Base-by-base conservation (phyloP, 2,113 vertebrate genomes). In the Saccopteryx leptura region DNA sequence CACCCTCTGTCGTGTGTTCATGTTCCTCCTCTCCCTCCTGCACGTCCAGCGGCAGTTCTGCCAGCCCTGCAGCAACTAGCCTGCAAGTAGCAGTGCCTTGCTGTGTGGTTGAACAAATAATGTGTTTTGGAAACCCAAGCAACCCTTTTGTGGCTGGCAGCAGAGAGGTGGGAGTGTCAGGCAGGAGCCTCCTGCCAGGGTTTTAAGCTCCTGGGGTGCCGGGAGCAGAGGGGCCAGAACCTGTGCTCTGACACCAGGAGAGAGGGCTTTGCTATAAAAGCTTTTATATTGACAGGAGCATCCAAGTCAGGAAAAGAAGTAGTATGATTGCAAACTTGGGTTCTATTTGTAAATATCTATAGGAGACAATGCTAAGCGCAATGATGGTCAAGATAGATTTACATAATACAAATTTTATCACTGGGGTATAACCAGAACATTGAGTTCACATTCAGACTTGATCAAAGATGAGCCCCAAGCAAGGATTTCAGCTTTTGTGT, bases 31-130 rank as follows among this genome's bases (percentile, higher is more conserved):
- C 76, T 81, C 46, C 39, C 72, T 90, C 31, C 50, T 26, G 50
- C n/a, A 7, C 1, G 69, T 80, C 97, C 95, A 39, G 88, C 82
- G 31, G 6, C 58, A 84, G 46, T 60, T 86, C 91, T n/a, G 80
- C 79, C 86, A 83, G 71, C 81, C 76, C 84, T 7, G 28, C 46
- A 19, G 74, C 23, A 24, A 48, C 79, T 31, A 66, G 92, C 56
- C 80, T 33, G 69, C 68, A 56, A 69, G 54, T 39, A 94, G 93
- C 90, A 81, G 85, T 76, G 90, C 72, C 85, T 95, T 54, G 5
- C 84, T 65, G 92, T 65, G 92, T 95, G 95, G 82, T 28, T 91
- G 82, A 96, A 96, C 75, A 96, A 96, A 95, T 76, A 79, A 58
- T 76, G 71, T 24, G n/a, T 90, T 95, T 83, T 84, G 79, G 96